Evolutionary conservation across 2,888 invertebrate species (phyloP).

Genomic region (Acleris cristana): DNA sequence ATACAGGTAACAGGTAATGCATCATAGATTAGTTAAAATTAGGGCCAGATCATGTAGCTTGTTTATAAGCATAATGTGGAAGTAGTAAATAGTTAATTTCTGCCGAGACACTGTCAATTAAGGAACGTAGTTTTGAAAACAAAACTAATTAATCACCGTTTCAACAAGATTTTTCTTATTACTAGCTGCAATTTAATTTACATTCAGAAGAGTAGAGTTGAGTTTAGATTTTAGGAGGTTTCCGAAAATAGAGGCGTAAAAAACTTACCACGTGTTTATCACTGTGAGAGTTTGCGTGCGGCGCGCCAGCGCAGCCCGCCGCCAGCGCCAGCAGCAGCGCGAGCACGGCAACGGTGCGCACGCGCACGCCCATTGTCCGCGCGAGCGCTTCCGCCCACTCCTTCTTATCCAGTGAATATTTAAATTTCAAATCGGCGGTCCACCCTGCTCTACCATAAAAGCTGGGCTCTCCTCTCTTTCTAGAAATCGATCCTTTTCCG

Average conservation of each 20-base stretch:
- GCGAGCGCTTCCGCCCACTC: conserved; percentile 61
- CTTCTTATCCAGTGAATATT: conserved; percentile 64
- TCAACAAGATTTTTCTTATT: too few relatives aligned
- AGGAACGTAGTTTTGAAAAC: too few relatives aligned
- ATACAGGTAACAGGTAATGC: too few relatives aligned
- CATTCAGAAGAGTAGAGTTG: too few relatives aligned
- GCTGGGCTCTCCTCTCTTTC: conserved; percentile 65
- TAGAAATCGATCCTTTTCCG: conserved; percentile 70
- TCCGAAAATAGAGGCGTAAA: background rate
- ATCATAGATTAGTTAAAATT: too few relatives aligned
- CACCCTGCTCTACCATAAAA: conserved; percentile 66
- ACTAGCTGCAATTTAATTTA: too few relatives aligned
- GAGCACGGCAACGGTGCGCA: conserved; percentile 60
- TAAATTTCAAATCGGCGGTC: conserved; percentile 74
- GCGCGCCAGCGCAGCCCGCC: conserved; percentile 66
- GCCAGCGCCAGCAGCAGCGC: conserved; percentile 66
- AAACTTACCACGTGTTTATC: conserved; percentile 70
- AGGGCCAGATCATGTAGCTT: too few relatives aligned
- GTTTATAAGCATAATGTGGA: too few relatives aligned
- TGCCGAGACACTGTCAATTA: too few relatives aligned
- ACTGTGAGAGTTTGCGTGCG: conserved; percentile 57
- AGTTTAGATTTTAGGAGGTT: background rate
- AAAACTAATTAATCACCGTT: too few relatives aligned
- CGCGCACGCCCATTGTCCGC: conserved; percentile 70
- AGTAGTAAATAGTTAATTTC: too few relatives aligned